These are phyloP conservation scores for Cololabis saira DNA, from an alignment of 2,113 vertebrate genomes.

Conservation along the genomic window DNA sequence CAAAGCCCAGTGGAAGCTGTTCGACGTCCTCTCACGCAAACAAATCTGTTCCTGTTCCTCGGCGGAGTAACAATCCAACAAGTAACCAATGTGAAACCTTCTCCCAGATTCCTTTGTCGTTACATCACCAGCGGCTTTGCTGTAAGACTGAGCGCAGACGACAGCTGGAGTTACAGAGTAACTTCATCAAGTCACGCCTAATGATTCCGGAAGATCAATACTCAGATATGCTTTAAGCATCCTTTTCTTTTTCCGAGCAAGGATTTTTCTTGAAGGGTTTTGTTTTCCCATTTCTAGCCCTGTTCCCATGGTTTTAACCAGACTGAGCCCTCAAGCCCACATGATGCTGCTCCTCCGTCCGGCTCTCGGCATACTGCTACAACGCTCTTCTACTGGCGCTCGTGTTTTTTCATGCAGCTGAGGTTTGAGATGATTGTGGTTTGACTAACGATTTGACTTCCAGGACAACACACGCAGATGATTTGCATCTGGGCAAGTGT, in stretches of 20 bases:
- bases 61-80: slow-evolving; percentile 34
- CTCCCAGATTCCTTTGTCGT: slow-evolving; percentile 46
- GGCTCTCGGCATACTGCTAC: neutral
- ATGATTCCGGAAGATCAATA: slow-evolving; percentile 67
- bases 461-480: slow-evolving; percentile 35
- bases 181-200: slow-evolving; percentile 46
- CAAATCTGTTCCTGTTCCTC: slow-evolving; percentile 13
- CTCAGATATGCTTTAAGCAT: slow-evolving; percentile 26
- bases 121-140: slow-evolving; percentile 31
- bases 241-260: neutral
- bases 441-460: slow-evolving; percentile 72
- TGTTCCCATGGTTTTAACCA: neutral
- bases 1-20: neutral
- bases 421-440: slow-evolving; percentile 30
- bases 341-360: neutral
- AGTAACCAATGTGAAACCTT: slow-evolving; percentile 53
- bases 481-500: slow-evolving; percentile 64
- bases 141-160: slow-evolving; percentile 41
- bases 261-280: neutral
- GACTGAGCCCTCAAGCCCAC: neutral
- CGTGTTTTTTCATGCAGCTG: slow-evolving; percentile 1
- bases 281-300: neutral
- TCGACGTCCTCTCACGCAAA: neutral
- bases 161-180: slow-evolving; percentile 65
- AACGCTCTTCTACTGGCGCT: neutral